Conservation (phyloP, 1,140 invertebrate species). For the Phortica variegata region DNA sequence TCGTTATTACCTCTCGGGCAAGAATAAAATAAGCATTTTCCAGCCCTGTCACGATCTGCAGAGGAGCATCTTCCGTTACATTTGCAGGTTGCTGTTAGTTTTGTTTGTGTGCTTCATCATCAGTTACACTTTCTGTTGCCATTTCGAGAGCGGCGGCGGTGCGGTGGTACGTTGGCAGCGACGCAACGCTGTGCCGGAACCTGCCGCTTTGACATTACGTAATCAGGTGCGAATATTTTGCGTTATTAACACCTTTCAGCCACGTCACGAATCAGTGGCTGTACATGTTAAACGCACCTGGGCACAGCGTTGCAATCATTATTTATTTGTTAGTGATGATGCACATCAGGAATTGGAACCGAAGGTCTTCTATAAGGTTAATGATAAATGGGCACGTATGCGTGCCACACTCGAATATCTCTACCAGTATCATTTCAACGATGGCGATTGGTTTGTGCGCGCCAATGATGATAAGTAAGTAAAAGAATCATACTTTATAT, state of each 20-base stretch:
- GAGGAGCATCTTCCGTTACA: background rate
- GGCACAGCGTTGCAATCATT: conserved; percentile 30
- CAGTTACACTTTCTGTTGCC: no score
- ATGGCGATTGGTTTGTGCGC: conserved; percentile 38
- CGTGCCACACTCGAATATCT: conserved; percentile 29
- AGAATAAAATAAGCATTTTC: conserved; percentile 31
- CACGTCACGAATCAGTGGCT: conserved; percentile 11
- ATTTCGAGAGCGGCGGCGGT: conserved; percentile 2
- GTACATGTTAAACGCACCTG: conserved; percentile 33
- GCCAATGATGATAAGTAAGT: conserved; percentile 39
- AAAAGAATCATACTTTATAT: background rate
- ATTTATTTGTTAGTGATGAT: conserved; percentile 36
- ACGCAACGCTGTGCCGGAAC: background rate
- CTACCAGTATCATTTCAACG: conserved; percentile 23
- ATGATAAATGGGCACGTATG: conserved; percentile 27
- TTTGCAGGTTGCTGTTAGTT: no score
- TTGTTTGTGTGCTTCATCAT: no score
- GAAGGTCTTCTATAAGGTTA: conserved; percentile 16
- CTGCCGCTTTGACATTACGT: background rate
- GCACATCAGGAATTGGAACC: conserved; percentile 29
- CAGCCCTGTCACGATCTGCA: conserved; percentile 16
- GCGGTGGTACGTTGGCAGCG: background rate
- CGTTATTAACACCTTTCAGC: conserved; percentile 25
- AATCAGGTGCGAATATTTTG: conserved; percentile 27
- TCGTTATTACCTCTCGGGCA: conserved; percentile 19